phyloP scores from a whole-genome alignment of 2,113 vertebrate genomes.

The Nibea coibor region DNA sequence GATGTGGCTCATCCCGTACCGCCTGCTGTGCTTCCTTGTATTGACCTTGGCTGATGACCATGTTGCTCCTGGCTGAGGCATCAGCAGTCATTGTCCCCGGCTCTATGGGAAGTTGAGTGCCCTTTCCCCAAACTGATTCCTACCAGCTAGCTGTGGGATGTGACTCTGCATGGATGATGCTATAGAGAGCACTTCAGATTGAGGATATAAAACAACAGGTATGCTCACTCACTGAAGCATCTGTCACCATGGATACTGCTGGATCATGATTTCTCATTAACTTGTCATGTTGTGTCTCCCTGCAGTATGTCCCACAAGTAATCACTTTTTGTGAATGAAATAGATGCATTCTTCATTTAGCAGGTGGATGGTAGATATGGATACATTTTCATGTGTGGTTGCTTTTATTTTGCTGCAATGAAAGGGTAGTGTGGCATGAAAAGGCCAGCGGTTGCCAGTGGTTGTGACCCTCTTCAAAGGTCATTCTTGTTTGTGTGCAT shows the following conservation, averaged over 20 bases:
- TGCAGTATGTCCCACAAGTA: background rate
- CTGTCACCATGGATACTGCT: background rate
- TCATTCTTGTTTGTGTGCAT: background rate
- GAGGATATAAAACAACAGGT: constrained; percentile 1
- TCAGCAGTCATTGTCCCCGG: constrained; percentile 37
- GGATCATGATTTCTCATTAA: background rate
- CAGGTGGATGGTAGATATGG: background rate
- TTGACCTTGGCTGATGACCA: constrained; percentile 38
- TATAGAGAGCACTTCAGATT: background rate
- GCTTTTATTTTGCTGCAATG: background rate
- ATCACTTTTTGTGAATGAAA: background rate
- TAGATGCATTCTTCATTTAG: background rate
- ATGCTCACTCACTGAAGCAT: background rate
- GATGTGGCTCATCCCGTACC: constrained; percentile 21
- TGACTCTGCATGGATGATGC: background rate
- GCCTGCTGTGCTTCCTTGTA: constrained; percentile 31
- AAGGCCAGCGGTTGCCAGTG: background rate
- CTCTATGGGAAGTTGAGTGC: constrained; percentile 8
- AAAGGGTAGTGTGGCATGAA: background rate
- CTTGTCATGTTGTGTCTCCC: background rate
- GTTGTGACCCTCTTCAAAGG: background rate
- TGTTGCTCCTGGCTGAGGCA: constrained; percentile 33
- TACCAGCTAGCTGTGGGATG: background rate
- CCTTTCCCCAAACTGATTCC: background rate
- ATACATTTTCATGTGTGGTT: background rate